These are phyloP conservation scores for Enteromius afrohamiltoni DNA, from an alignment of 2,797 vertebrate species.

Conservation along the genomic window DNA sequence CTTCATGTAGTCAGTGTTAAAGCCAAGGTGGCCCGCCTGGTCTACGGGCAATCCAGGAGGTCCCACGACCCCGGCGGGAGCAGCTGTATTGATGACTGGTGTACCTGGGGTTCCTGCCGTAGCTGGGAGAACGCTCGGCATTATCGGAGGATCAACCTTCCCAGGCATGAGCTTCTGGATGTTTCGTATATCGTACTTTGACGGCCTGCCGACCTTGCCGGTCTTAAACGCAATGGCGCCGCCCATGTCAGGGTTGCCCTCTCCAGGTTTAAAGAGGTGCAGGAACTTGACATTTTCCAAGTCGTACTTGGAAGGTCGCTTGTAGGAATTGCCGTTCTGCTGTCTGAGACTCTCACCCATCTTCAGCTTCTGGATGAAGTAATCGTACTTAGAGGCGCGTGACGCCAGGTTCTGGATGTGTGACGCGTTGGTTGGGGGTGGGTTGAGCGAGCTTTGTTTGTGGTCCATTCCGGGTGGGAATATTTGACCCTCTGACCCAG, in stretches of 20 bases:
- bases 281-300: slow-evolving; percentile 97
- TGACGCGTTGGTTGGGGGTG: slow-evolving; percentile 80
- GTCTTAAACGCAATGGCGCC: slow-evolving; percentile 99
- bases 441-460: slow-evolving; percentile 83
- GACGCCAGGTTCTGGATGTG: slow-evolving; percentile 91
- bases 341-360: slow-evolving; percentile 91
- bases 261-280: slow-evolving; percentile 97
- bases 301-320: slow-evolving; percentile 97
- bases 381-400: slow-evolving; percentile 95
- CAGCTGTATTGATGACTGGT: slow-evolving; percentile 69
- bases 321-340: slow-evolving; percentile 93
- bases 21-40: slow-evolving; percentile 86
- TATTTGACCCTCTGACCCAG: slow-evolving; percentile 77
- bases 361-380: slow-evolving; percentile 98
- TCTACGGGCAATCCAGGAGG: slow-evolving; percentile 80
- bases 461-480: slow-evolving; percentile 84
- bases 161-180: slow-evolving; percentile 91
- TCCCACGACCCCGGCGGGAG: slow-evolving; percentile 70
- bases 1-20: slow-evolving; percentile 94
- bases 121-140: slow-evolving; percentile 81
- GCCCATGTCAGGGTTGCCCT: slow-evolving; percentile 96
- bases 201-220: slow-evolving; percentile 95
- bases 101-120: slow-evolving; percentile 80
- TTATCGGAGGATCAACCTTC: slow-evolving; percentile 83
- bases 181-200: slow-evolving; percentile 95